phyloP scores from a whole-genome alignment of 2,113 vertebrate species.

The Climacteris rufus region DNA sequence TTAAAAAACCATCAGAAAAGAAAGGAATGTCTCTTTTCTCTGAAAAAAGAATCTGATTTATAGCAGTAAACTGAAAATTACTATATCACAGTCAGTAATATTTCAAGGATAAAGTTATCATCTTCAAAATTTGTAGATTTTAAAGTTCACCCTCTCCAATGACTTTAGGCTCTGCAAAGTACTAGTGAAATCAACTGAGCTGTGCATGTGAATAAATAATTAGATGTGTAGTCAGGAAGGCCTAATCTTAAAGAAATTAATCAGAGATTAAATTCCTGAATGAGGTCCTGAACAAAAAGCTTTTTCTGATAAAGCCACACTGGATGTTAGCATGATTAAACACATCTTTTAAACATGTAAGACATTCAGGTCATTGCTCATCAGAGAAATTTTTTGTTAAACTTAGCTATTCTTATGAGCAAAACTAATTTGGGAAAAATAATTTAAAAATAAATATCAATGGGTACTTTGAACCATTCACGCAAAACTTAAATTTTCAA shows the following conservation, averaged over 20 bases:
- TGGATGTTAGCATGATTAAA: background rate
- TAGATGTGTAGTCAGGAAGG: background rate
- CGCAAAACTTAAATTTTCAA: background rate
- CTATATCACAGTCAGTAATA: background rate
- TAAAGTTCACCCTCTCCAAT: background rate
- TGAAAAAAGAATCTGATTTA: background rate
- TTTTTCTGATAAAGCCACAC: background rate
- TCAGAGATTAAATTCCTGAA: background rate
- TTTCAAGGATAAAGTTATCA: background rate
- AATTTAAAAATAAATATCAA: background rate
- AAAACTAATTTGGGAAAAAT: background rate
- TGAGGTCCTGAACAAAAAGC: background rate
- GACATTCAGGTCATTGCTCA: background rate
- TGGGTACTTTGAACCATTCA: background rate
- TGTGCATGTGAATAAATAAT: background rate
- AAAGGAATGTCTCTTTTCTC: background rate
- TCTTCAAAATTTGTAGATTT: background rate
- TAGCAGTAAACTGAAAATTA: background rate
- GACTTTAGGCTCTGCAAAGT: background rate
- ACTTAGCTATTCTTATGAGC: background rate
- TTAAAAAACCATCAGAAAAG: background rate
- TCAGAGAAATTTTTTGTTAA: background rate
- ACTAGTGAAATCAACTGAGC: background rate
- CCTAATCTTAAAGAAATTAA: background rate
- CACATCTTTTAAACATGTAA: background rate